These are phyloP conservation scores for Enteromius argenteus DNA, from an alignment of 2,797 vertebrate species.

Conservation along the genomic window DNA sequence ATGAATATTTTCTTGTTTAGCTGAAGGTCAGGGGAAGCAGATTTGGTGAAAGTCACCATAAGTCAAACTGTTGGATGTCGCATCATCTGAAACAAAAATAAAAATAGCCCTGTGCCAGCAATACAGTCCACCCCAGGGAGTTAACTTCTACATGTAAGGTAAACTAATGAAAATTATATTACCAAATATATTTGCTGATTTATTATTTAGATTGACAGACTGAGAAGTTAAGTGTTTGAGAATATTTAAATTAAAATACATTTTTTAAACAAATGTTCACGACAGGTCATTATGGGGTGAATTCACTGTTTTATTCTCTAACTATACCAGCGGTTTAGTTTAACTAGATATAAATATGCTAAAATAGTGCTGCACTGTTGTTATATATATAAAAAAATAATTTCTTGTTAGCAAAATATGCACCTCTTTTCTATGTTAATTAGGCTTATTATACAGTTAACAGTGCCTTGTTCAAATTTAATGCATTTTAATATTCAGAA, in stretches of 20 bases:
- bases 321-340: background rate
- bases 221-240: background rate
- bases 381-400: background rate
- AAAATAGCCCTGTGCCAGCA: background rate
- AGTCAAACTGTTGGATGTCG: background rate
- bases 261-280: background rate
- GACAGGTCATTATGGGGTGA: background rate
- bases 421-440: background rate
- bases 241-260: background rate
- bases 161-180: background rate
- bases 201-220: background rate
- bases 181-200: background rate
- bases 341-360: background rate
- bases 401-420: background rate
- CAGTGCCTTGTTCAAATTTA: background rate
- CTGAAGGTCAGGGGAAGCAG: constrained; percentile 68
- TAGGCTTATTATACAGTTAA: background rate
- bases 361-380: background rate
- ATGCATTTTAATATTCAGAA: background rate
- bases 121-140: too few species aligned
- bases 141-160: background rate
- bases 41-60: constrained; percentile 19
- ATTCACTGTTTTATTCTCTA: background rate
- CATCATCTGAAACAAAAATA: background rate
- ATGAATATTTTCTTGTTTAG: constrained; percentile 63